Base-by-base conservation (phyloP, 2,113 vertebrate genomes). In the Hypomesus transpacificus region DNA sequence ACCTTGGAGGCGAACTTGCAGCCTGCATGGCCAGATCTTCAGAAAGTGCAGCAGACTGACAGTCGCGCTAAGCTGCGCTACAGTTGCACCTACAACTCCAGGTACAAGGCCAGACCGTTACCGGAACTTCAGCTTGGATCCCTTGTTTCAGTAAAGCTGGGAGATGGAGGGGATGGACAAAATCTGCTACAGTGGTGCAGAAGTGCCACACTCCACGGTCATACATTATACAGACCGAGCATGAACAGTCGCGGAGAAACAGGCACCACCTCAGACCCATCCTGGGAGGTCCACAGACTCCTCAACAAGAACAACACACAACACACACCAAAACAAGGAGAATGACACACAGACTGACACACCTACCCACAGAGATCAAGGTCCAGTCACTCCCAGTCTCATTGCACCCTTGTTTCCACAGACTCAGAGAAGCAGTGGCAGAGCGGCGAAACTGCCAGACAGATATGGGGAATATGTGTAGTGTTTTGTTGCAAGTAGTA, bases 1-100 rank as follows among this genome's bases (percentile, higher is more conserved):
- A 73, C 34, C 3, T 17, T 69, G 51, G 60, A 78, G 54, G 59
- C 18, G 14, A 65, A 69, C 56, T 51, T 70, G 16, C 26, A 50
- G 11, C 66, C 70, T 5, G 22, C 16, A 34, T 73, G 75, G 57
- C 57, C 57, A 26, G 51, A 73, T 31, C 24, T 69, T 14, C 22
- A 73, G n/a, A 57, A 60, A 11, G 31, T 69, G 31, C 50, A 39
- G 39, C 21, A 17, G 18, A 3, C 16, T 4, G 70, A 74, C 14
- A 3, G 59, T 3, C 28, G 56, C 28, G 58, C 24, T 3, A 65
- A 70, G 18, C 52, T 21, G 7, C 14, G 18, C 50, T 74, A 74
- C 24, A 78, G 52, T n/a, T n/a, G 16, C 5, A n/a, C 4, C 22
- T 58, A 70, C 60, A 58, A 69, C 18, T 56, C 39, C 18, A 69